Evolutionary conservation across 2,888 invertebrate species (phyloP), one percentile per base, ranked within the genome.

Genomic region (Cheilosia grossa): DNA sequence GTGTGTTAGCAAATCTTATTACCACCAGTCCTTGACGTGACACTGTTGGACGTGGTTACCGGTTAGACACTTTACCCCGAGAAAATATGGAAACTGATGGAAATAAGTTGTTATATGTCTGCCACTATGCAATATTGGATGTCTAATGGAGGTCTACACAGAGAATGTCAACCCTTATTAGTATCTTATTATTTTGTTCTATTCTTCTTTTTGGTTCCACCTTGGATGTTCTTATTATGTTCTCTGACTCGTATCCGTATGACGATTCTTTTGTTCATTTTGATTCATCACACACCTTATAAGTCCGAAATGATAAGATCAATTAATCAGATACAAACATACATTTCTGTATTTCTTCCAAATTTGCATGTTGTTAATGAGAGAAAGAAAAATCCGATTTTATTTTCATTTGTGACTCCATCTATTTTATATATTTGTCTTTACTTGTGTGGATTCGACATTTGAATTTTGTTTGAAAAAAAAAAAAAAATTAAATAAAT

Each of bases 341-440:
- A 44, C 21, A 33, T 56, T 67, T 44, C 9, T 40, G 59, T 51
- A 13, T 24, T 9, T 37, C 40, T 51, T 17, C 10, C 17, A 30
- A 51, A 58, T 61, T 54, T 47, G 78, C 78, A 78, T 70, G 78
- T 54, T 56, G 53, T 63, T 78, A 19, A 63, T 10, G 13, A 59
- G 69, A 69, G 10, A 69, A 69, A 61, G n/a, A 53, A 15, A 19
- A 44, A 67, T 27, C 59, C 59, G 53, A 74, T 53, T 67, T 59
- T 72, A 40, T 44, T 54, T 66, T 70, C 30, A 37, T 53, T 64
- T 44, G 44, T 58, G 56, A 24, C 51, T 53, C 30, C 53, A 53
- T 61, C 51, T 17, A 30, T 70, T 59, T 42, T 78, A 27, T 64
- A 33, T 66, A 53, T 49, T 63, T 70, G 61, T 47, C 53, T 77